Evolutionary conservation across 2,113 vertebrate species (phyloP), one percentile per base, ranked within the genome.

Genomic region (Phyllostomus hastatus): DNA sequence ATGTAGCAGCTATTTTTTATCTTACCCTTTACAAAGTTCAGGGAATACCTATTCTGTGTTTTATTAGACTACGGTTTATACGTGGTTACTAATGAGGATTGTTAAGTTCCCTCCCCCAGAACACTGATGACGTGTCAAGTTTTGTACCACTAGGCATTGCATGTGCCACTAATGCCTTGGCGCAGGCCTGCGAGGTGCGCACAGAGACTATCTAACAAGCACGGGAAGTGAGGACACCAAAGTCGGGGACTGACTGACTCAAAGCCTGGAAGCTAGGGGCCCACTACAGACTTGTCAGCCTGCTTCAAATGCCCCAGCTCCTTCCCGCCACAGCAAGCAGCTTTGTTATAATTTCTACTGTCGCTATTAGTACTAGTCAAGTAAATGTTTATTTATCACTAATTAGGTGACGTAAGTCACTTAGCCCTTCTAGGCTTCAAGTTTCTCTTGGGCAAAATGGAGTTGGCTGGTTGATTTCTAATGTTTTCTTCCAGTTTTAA

Each of bases 401-500:
- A 67, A 80, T 15, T 54, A 93, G 50, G 54, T 81, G 41, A 69
- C 43, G 66, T 46, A 83, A 82, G n/a, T 57, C 52, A 92, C 66
- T 66, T 87, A 54, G 52, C n/a, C 28, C 73, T 90, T 84, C 46
- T 82, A 91, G 46, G 54, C 31, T 78, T 97, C 31, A 83, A 5
- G 73, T 84, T 90, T 93, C 48, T 90, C 66, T 88, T 33, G 28
- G 1, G 52, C 48, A 85, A 91, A 88, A 93, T 54, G 57, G 50
- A 82, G 35, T 59, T 92, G 46, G 22, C 61, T 64, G 24, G 59
- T 8, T 90, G 87, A 94, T 84, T 90, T 91, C 67, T 70, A 69
- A 79, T 81, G n/a, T 78, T 85, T 78, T 86, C 52, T 85, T 84
- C 80, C 46, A 66, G 50, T 59, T 93, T 86, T 95, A 87, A 95